Evolutionary conservation across 37 sponge, comb jelly and placozoan species (phyloP).

Genomic region (Amphimedon queenslandica): DNA sequence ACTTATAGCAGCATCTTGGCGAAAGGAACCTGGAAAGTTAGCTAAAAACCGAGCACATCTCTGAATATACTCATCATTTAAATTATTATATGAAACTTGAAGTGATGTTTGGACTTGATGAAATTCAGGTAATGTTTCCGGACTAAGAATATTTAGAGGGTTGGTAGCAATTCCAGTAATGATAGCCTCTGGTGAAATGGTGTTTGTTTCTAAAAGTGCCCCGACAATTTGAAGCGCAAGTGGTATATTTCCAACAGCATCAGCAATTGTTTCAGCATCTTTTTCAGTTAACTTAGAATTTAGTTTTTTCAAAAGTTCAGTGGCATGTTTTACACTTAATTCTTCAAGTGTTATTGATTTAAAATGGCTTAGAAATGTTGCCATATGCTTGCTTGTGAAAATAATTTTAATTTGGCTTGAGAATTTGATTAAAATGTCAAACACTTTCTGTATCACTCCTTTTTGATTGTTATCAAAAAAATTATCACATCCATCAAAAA

Average conservation of each 20-base stretch:
- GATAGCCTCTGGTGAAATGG: conserved; percentile 6
- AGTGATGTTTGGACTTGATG: conserved; percentile 15
- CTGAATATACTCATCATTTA: neutral
- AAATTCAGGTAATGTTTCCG: neutral
- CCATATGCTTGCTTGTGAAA: neutral
- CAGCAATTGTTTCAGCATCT: conserved; percentile 3
- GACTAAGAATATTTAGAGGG: conserved; percentile 14
- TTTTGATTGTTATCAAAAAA: neutral
- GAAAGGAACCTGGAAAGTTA: conserved; percentile 31
- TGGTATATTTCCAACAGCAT: conserved; percentile 31
- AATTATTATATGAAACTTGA: conserved; percentile 18
- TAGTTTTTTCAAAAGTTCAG: neutral
- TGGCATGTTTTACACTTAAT: neutral
- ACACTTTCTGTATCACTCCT: neutral
- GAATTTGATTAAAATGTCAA: neutral
- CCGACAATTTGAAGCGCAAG: conserved; percentile 36
- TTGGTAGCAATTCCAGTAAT: conserved; percentile 5
- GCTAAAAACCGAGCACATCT: conserved; percentile 19
- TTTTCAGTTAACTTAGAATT: neutral
- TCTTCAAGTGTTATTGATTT: neutral
- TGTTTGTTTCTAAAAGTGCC: conserved; percentile 10
- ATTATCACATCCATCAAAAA: neutral
- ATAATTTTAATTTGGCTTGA: neutral
- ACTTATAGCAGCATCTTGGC: conserved; percentile 1
- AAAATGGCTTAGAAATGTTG: neutral